Base-by-base conservation (phyloP, 2,113 vertebrate genomes). In the Thermophis baileyi region DNA sequence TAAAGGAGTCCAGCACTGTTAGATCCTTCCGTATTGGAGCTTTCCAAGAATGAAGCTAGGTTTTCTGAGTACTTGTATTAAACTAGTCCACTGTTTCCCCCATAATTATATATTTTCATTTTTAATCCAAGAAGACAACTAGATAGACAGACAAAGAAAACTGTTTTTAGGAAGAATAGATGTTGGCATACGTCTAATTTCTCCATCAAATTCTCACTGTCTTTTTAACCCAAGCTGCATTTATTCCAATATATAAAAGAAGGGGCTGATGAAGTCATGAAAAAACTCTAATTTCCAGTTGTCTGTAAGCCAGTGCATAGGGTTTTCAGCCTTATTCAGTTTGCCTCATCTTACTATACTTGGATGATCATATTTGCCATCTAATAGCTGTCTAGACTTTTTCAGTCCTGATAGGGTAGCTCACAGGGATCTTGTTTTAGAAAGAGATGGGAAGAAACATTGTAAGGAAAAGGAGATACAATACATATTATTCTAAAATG, bases 401-500 rank as follows among this genome's bases (percentile, higher is more conserved):
- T 40, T 16, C 35, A 40, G 16, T 40, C 14, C 11, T 40, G 7
- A 63, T 55, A 50, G 10, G 30, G 27, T 25, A 57, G 81, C 40
- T 44, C 25, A 81, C n/a, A 86, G 14, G 22, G 5, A 46, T 85
- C 22, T 40, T 53, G 20, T 88, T 92, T n/a, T n/a, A 55, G 40
- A 63, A 7, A 54, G n/a, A 92, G 50, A 54, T 74, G 1, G 7
- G 6, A 51, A 18, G 24, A n/a, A 8, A 81, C 1, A 0, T 14
- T 81, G 2, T n/a, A 47, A n/a, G 24, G n/a, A 60, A 24, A 30
- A 14, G 9, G 16, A 18, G 1, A 60, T 49, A 51, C 5, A 5
- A 60, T 35, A 44, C 3, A 5, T 63, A 30, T 6, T 94, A 81
- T 94, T 94, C 89, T 87, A 92, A 85, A 85, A 90, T 35, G 63